Conservation (phyloP, 1,140 invertebrate species). For the Bombus soroeensis region DNA sequence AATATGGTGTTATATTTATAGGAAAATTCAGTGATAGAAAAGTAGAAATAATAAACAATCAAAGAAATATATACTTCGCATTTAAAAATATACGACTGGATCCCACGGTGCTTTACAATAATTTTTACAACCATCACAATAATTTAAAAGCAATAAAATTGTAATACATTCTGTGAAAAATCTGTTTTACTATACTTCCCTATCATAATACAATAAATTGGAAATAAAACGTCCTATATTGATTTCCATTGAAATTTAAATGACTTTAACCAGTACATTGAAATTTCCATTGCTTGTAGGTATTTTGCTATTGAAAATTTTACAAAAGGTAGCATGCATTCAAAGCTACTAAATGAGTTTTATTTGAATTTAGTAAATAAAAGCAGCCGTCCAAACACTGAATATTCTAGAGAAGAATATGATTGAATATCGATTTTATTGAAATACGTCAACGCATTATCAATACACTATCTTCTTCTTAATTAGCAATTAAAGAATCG, state of each 20-base stretch:
- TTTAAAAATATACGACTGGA: too few species aligned
- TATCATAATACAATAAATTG: conserved; percentile 1
- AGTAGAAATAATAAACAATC: too few species aligned
- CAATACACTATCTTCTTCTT: conserved; percentile 1
- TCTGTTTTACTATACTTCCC: background rate
- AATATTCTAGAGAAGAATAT: background rate
- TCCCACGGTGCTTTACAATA: too few species aligned
- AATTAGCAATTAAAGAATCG: background rate
- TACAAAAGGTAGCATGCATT: background rate
- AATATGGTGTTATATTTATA: too few species aligned
- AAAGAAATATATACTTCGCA: too few species aligned
- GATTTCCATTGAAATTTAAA: background rate
- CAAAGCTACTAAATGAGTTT: background rate
- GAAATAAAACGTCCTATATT: background rate
- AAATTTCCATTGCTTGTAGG: background rate
- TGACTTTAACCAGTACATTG: background rate
- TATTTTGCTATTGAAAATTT: conserved; percentile 3
- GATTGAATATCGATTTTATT: conserved; percentile 3
- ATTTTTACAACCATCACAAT: too few species aligned
- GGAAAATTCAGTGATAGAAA: too few species aligned
- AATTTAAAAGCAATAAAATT: too few species aligned
- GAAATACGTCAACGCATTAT: background rate
- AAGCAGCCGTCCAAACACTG: background rate
- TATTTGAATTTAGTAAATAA: conserved; percentile 1
- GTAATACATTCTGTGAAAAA: background rate